Evolutionary conservation across 2,888 invertebrate species (phyloP), one percentile per base, ranked within the genome.

Genomic region (Diabrotica balteata): DNA sequence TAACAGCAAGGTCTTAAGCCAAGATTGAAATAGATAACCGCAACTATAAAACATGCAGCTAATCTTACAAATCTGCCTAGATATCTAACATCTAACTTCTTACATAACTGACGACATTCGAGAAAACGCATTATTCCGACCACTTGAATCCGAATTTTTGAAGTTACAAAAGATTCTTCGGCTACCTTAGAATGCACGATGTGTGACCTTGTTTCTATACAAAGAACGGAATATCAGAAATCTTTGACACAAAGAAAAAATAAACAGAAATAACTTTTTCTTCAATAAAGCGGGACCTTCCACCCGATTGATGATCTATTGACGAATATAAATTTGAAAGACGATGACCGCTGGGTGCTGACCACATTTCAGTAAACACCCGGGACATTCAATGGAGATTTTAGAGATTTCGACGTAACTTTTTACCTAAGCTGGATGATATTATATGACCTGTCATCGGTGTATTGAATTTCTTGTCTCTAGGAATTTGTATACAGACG

Each of bases 61-160:
- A 52, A 52, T 52, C 52, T 22, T 32, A 52, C 8, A 54, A 44
- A 50, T 59, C 50, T 52, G 52, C 50, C 51, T 49, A 60, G 45
- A 60, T 52, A 45, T 60, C 50, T 60, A 17, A 52, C 11, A 67
- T 69, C 65, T 66, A 49, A 66, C 66, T 70, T 69, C 73, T 72
- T 73, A 76, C 75, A 76, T 71, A 72, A 72, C 72, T 70, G 75
- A 73, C 72, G 76, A 76, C 76, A 72, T 75, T 75, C 63, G 69
- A 71, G 72, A 69, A 71, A 70, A 67, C 60, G 68, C 68, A 76
- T 76, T 76, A 74, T 76, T 76, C 73, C 73, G 72, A 68, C 71
- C 76, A 76, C 74, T 76, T 75, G 76, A 76, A 73, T 73, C 68
- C 69, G 71, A 73, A 67, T 72, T 75, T 72, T 69, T 50, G 43